A percentile compares a stretch with the other conserved stretches of the same genome.
These are phyloP conservation scores for Caenorhabditis wallacei DNA, from an alignment of 2,888 invertebrate genomes.

Conservation along the genomic window DNA sequence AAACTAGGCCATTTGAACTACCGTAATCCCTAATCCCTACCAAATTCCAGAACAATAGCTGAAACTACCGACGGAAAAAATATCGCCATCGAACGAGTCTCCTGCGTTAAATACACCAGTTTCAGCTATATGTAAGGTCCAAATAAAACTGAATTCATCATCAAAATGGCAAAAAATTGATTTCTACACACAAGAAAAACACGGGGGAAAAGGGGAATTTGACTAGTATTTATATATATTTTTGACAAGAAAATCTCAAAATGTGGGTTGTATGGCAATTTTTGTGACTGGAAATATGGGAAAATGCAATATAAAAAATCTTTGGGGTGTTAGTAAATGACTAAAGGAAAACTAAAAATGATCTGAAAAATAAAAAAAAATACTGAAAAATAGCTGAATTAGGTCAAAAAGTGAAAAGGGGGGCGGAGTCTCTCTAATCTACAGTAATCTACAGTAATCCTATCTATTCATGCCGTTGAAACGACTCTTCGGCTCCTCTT, in stretches of 20 bases:
- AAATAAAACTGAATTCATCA: not conserved
- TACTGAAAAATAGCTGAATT: not conserved
- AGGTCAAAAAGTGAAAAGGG: conserved; percentile 17
- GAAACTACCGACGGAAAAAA: no score
- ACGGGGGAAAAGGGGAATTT: not conserved
- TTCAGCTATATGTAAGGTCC: no score
- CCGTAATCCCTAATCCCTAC: no score
- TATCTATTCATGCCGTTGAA: conserved; percentile 24
- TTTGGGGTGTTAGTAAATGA: conserved; percentile 20
- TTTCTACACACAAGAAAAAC: conserved; percentile 3
- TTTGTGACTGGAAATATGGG: conserved; percentile 11
- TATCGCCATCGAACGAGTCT: no score
- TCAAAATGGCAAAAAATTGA: not conserved
- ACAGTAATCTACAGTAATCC: conserved; percentile 18
- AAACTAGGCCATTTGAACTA: no score
- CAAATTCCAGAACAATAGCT: no score
- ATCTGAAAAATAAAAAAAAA: conserved; percentile 7
- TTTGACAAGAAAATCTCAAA: conserved; percentile 46
- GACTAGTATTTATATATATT: not conserved
- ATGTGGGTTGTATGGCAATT: conserved; percentile 39
- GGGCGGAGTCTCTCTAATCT: conserved; percentile 1
- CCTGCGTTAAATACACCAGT: no score
- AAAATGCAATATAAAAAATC: conserved; percentile 10
- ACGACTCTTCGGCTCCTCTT: conserved; percentile 56
- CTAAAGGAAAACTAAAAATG: not conserved